Percentiles rank a stretch among this genome's conserved stretches.
These are phyloP conservation scores for Agrotis exclamationis DNA, from an alignment of 2,888 invertebrate genomes.

Conservation along the genomic window DNA sequence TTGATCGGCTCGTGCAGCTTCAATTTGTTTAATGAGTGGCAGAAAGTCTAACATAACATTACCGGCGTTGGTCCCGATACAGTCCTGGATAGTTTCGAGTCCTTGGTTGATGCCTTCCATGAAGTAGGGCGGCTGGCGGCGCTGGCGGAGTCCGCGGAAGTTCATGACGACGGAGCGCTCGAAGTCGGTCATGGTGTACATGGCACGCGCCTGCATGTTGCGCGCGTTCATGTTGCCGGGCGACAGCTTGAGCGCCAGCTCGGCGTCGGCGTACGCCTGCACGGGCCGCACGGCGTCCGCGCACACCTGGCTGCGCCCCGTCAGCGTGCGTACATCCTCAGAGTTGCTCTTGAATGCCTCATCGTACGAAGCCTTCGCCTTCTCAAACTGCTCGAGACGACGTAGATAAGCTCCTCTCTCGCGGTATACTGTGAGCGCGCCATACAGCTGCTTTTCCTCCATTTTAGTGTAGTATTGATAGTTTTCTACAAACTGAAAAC, in stretches of 20 bases:
- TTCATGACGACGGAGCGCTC: conserved; percentile 88
- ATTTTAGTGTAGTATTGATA: conserved; percentile 65
- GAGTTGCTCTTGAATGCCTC: conserved; percentile 81
- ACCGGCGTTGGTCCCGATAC: conserved; percentile 86
- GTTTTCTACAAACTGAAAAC: conserved; percentile 55
- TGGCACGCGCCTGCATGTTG: conserved; percentile 86
- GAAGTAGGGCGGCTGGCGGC: conserved; percentile 86
- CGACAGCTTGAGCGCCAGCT: conserved; percentile 83
- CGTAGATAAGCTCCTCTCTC: conserved; percentile 85
- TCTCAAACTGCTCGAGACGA: conserved; percentile 86
- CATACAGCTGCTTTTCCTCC: conserved; percentile 84
- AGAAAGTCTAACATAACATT: conserved; percentile 85
- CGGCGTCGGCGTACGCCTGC: conserved; percentile 86
- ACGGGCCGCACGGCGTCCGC: conserved; percentile 85
- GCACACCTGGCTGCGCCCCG: conserved; percentile 86
- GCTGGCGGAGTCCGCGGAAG: conserved; percentile 79
- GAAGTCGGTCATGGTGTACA: conserved; percentile 88
- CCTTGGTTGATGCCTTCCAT: conserved; percentile 88
- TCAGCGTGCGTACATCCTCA: conserved; percentile 83
- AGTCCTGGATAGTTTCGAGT: conserved; percentile 87
- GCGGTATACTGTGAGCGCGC: conserved; percentile 85
- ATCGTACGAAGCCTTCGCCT: conserved; percentile 85
- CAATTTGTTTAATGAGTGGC: conserved; percentile 83
- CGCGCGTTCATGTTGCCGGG: conserved; percentile 85
- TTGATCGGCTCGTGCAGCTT: conserved; percentile 73